phyloP scores from a whole-genome alignment of 1,140 invertebrate species.

The Pseudomyrmex sp. region DNA sequence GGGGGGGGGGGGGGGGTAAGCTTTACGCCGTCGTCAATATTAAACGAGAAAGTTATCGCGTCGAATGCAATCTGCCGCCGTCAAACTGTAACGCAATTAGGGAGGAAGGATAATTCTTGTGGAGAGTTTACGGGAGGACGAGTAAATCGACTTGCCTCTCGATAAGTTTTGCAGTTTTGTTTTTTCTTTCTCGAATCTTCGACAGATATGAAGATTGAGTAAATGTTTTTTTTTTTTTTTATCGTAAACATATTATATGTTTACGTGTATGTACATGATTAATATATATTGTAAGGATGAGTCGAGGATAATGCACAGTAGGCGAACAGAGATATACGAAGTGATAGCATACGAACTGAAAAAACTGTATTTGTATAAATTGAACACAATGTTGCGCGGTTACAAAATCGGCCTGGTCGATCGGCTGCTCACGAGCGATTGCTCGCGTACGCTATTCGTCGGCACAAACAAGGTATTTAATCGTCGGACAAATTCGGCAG shows the following conservation, averaged over 20 bases:
- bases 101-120: constrained; percentile 27
- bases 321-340: too few species aligned
- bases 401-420: too few species aligned
- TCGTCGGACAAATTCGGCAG: too few species aligned
- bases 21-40: constrained; percentile 40
- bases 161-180: background rate
- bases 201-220: background rate
- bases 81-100: constrained; percentile 41
- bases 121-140: background rate
- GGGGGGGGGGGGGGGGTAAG: background rate
- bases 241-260: background rate
- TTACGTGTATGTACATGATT: too few species aligned
- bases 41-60: constrained; percentile 53
- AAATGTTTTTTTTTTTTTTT: background rate
- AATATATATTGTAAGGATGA: too few species aligned
- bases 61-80: constrained; percentile 34
- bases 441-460: too few species aligned
- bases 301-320: too few species aligned
- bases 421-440: too few species aligned
- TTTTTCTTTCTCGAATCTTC: background rate
- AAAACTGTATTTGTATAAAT: too few species aligned
- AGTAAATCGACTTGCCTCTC: background rate
- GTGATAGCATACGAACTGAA: too few species aligned
- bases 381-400: too few species aligned
- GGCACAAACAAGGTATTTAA: too few species aligned